Base-by-base conservation (phyloP, 1,140 invertebrate genomes). In the Leptestheria dahalacensis region DNA sequence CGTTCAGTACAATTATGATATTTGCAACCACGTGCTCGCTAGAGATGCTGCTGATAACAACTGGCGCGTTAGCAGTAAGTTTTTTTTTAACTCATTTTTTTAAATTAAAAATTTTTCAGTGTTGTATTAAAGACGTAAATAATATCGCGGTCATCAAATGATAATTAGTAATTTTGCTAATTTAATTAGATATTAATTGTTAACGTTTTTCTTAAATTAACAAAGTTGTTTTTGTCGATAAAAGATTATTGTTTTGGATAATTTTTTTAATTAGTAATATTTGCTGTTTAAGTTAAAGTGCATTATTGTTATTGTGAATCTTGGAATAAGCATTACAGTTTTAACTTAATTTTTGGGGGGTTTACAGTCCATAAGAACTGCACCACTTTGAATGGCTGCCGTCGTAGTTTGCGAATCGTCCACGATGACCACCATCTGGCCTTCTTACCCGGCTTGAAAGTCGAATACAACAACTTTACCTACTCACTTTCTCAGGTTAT, bases 21-120 rank as follows among this genome's bases (percentile, higher is more conserved):
- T 85, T 12, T 91, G 87, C 67, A 80, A 84, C 71, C 86, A 90
- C 68, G 78, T 87, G 46, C 68, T 90, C 4, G 82, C 81, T 0
- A 73, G 83, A 46, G 83, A 88, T 66, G 75, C 79, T 61, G 67
- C 74, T 9, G 70, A 79, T 25, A 71, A 77, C 29, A 73, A 78
- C 46, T 88, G 83, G 84, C 74, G 74, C 48, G 74, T 86, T 46
- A 75, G 78, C 62, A 68, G 83, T 86, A 72, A 75, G 72, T 71
- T 61, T 47, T 48, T 51, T 11, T n/a, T n/a, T n/a, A n/a, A n/a
- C n/a, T n/a, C n/a, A n/a, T n/a, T n/a, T n/a, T n/a, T n/a, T n/a
- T n/a, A n/a, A n/a, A n/a, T n/a, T n/a, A n/a, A n/a, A n/a, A n/a
- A n/a, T n/a, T n/a, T n/a, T n/a, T n/a, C n/a, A n/a, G n/a, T n/a